These are phyloP conservation scores for Scalopus aquaticus DNA, from an alignment of 2,113 vertebrate species.

Conservation along the genomic window DNA sequence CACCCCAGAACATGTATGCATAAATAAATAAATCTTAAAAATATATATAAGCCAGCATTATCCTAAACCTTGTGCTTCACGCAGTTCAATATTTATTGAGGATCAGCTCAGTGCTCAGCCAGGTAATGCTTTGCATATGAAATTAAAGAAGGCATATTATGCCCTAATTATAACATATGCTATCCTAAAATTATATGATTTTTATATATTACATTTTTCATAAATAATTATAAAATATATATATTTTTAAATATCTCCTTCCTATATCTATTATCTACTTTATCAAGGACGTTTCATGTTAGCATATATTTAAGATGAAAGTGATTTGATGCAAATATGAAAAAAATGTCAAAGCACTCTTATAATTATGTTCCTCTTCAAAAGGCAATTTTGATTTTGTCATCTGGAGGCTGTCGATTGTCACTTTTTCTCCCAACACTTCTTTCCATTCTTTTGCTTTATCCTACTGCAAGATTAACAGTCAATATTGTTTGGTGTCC, in stretches of 20 bases:
- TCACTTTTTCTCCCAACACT: not conserved
- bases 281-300: constrained; percentile 30
- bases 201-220: not conserved
- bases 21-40: no score
- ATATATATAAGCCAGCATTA: not conserved
- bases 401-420: not conserved
- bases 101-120: not conserved
- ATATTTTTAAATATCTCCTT: constrained; percentile 10
- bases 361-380: constrained; percentile 53
- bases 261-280: not conserved
- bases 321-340: not conserved
- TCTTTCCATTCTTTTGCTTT: not conserved
- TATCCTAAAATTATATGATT: not conserved
- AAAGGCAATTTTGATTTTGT: constrained; percentile 47
- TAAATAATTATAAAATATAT: constrained; percentile 43
- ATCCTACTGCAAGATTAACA: not conserved
- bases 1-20: no score
- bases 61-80: not conserved
- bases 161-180: not conserved
- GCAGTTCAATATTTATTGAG: not conserved
- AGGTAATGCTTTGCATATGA: not conserved
- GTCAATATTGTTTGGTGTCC: not conserved
- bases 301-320: constrained; percentile 62
- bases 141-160: not conserved
- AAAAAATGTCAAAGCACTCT: constrained; percentile 18